These are phyloP conservation scores for Epirrhoe tristata DNA, from an alignment of 2,888 invertebrate species.

Conservation along the genomic window DNA sequence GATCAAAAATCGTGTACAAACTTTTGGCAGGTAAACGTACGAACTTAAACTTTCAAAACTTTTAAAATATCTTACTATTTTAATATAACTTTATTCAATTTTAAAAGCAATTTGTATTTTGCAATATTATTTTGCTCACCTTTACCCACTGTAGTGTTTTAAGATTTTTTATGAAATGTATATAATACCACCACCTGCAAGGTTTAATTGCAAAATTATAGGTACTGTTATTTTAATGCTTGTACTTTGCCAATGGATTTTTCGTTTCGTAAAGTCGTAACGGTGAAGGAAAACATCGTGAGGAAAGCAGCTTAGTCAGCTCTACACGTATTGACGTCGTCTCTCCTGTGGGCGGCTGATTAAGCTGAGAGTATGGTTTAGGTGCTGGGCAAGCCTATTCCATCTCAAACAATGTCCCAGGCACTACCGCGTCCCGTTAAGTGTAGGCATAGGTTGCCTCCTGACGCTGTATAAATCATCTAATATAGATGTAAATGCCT, in stretches of 20 bases:
- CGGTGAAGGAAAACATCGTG: too few species aligned
- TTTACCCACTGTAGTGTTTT: conserved; percentile 27
- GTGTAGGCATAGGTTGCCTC: too few species aligned
- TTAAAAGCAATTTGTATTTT: conserved; percentile 34
- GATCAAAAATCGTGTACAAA: conserved; percentile 20
- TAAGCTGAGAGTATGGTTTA: too few species aligned
- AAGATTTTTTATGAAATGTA: conserved; percentile 25
- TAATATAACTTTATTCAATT: conserved; percentile 28
- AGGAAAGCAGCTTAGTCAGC: too few species aligned
- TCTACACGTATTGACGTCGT: too few species aligned
- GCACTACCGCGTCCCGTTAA: too few species aligned
- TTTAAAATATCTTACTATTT: conserved; percentile 22
- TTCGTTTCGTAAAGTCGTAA: too few species aligned
- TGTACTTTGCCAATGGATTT: conserved; percentile 1
- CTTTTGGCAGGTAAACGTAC: conserved; percentile 11
- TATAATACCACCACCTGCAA: not conserved
- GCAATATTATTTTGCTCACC: conserved; percentile 40
- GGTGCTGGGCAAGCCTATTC: too few species aligned
- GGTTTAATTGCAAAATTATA: not conserved
- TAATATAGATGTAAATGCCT: too few species aligned
- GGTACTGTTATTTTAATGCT: conserved; percentile 14
- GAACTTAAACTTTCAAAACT: conserved; percentile 15
- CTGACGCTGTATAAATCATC: too few species aligned
- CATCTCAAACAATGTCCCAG: too few species aligned
- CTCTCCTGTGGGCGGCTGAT: too few species aligned